Percentiles rank a stretch among this genome's conserved stretches.
phyloP scores from a whole-genome alignment of 1,140 invertebrate species.

The Eubasilissa regina region DNA sequence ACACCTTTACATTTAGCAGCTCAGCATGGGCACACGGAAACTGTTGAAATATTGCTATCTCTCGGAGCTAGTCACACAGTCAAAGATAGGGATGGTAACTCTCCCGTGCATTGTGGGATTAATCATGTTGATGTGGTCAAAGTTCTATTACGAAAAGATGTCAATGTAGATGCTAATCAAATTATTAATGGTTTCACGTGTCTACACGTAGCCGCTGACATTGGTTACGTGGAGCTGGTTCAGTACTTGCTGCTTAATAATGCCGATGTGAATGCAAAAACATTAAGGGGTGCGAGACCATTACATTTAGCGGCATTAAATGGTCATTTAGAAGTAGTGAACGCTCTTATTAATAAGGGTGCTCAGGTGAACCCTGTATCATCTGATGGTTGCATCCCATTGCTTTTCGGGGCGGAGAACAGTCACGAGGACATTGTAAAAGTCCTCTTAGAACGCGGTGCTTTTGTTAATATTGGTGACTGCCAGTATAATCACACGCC shows the following conservation, averaged over 20 bases:
- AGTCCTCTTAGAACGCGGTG: not conserved
- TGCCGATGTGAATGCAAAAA: not conserved
- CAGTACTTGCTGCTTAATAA: not conserved
- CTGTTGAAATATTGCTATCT: too few relatives aligned
- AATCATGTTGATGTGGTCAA: too few relatives aligned
- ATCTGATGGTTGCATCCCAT: not conserved
- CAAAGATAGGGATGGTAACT: too few relatives aligned
- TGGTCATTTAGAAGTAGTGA: not conserved
- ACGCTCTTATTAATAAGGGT: not conserved
- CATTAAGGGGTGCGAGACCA: not conserved
- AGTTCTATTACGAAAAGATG: too few relatives aligned
- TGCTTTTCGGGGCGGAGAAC: not conserved
- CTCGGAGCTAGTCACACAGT: too few relatives aligned
- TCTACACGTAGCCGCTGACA: not conserved
- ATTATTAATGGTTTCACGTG: too few relatives aligned
- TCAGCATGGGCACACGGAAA: too few relatives aligned
- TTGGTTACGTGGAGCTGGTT: not conserved
- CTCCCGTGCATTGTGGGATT: too few relatives aligned
- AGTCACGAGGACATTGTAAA: not conserved
- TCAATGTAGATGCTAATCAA: too few relatives aligned
- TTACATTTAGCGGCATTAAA: constrained; percentile 10
- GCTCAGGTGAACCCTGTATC: not conserved
- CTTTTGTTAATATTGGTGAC: not conserved
- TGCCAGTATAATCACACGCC: not conserved
- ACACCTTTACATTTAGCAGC: too few relatives aligned